phyloP scores from a whole-genome alignment of 1,140 invertebrate species.

The Hyles euphorbiae region DNA sequence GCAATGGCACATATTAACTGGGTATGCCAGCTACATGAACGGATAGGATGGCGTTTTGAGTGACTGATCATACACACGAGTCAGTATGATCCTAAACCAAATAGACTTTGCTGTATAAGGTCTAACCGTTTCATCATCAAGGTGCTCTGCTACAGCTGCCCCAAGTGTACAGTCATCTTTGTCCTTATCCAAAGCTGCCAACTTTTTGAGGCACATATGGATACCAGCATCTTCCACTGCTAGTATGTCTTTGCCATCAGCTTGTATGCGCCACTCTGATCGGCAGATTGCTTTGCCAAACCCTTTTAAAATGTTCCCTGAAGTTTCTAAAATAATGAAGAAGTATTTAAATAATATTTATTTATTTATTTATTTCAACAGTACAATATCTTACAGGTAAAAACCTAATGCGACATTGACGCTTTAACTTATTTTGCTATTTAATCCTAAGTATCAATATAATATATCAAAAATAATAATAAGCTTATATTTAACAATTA shows the following conservation, averaged over 20 bases:
- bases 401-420: no score
- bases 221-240: slow-evolving; percentile 88
- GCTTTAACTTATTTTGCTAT: no score
- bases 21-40: no score
- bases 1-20: no score
- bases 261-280: slow-evolving; percentile 52
- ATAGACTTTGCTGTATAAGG: neutral
- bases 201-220: slow-evolving; percentile 88
- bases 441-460: no score
- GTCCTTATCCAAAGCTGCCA: slow-evolving; percentile 80
- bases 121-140: slow-evolving; percentile 59
- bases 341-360: slow-evolving; percentile 2
- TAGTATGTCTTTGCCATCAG: slow-evolving; percentile 68
- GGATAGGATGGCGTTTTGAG: no score
- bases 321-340: slow-evolving; percentile 34
- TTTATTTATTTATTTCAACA: no score
- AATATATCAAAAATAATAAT: no score
- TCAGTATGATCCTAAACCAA: no score
- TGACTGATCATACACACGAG: no score
- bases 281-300: slow-evolving; percentile 54
- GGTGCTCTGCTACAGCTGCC: slow-evolving; percentile 40
- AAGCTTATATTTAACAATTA: no score
- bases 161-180: slow-evolving; percentile 46
- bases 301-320: slow-evolving; percentile 48
- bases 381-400: no score